Evolutionary conservation across 2,888 invertebrate species (phyloP).

Genomic region (Schizaphis graminum): DNA sequence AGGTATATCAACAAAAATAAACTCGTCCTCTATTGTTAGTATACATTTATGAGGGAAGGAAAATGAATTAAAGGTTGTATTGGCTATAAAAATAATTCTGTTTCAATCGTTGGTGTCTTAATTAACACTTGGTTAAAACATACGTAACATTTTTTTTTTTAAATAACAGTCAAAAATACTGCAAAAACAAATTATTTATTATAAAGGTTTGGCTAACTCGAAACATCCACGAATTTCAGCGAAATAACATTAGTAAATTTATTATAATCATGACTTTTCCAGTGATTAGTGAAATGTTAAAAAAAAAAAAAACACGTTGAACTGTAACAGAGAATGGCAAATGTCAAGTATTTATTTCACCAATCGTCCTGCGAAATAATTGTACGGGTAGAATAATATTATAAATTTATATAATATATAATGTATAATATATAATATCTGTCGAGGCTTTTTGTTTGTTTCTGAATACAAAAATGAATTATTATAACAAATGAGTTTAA

Average conservation of each 20-base stretch:
- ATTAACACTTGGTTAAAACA: not conserved
- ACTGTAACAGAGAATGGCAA: not conserved
- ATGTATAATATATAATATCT: not conserved
- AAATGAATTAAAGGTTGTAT: not conserved
- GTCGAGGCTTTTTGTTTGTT: not conserved
- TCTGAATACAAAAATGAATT: not conserved
- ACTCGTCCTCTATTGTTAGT: not conserved
- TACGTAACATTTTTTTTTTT: not conserved
- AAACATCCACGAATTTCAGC: not conserved
- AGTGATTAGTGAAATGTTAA: not conserved
- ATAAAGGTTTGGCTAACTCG: not conserved
- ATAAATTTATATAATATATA: not conserved
- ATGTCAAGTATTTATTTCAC: not conserved
- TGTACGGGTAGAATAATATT: not conserved
- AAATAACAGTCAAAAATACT: not conserved
- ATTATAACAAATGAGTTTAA: conserved; percentile 5
- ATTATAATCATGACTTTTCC: not conserved
- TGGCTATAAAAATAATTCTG: not conserved
- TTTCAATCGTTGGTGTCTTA: not conserved
- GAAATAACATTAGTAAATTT: not conserved
- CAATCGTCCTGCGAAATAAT: not conserved
- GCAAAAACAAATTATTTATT: not conserved
- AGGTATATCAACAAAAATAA: not conserved
- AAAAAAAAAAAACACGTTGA: not conserved
- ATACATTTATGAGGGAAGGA: not conserved